Evolutionary conservation across 2,113 vertebrate genomes (phyloP), one percentile per base, ranked within the genome.

Genomic region (Trochalopteron elliotii): DNA sequence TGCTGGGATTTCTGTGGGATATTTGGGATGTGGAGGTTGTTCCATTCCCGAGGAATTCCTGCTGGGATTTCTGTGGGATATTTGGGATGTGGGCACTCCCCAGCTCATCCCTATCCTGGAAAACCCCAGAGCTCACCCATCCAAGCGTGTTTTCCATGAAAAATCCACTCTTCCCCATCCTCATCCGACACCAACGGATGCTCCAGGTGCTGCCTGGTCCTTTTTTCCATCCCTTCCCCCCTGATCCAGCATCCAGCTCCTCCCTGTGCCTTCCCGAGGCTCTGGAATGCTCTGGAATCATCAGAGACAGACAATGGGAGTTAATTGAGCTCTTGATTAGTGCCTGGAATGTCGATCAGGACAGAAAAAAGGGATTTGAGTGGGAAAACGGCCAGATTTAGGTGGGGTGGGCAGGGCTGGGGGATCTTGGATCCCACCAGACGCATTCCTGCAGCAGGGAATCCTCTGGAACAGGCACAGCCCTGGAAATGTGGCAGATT

Each of bases 401-500:
- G 33, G 53, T 18, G 70, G 5, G 24, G 1, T 17, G 10, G 30
- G 0, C 4, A 53, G 59, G 49, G 19, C 1, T 45, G 44, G 44
- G 44, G 44, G 19, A 45, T 45, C 44, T 21, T 8, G 17, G 7
- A 49, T 35, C 30, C 42, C 33, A 5, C 30, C 31, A 1, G 56
- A 3, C 20, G n/a, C 10, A 0, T 17, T 64, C 57, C 75, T 14
- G n/a, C 24, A 0, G 5, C 61, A 10, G 10, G 30, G 15, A 56
- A 67, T 3, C 2, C 1, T 10, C 47, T 2, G 30, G 23, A 52
- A 15, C 0, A 3, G 33, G 27, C 5, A 0, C 45, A 4, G 77
- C 23, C 2, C 27, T 5, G 4, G 56, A 40, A 28, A 18, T 22
- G n/a, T 2, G 19, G 15, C 4, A 4, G 23, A 5, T 37, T 39